phyloP scores from a whole-genome alignment of 2,888 invertebrate species.

The Aphodius sticticus region DNA sequence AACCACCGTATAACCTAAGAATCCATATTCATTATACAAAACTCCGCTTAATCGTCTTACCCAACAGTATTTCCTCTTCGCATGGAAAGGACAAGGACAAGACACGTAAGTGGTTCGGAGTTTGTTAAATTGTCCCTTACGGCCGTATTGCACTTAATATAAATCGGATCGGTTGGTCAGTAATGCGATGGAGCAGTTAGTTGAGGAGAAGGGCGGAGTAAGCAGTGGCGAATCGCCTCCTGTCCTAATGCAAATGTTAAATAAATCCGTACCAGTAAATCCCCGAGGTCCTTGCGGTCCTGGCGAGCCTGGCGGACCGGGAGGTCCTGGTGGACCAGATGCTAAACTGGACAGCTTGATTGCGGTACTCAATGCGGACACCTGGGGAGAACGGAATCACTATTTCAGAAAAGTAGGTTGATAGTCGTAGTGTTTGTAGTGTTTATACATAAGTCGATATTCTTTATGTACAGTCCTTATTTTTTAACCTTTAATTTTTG shows the following conservation, averaged over 20 bases:
- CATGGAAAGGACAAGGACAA: background rate
- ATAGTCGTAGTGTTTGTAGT: slow-evolving; percentile 11
- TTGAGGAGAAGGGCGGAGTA: background rate
- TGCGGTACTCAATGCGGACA: slow-evolving; percentile 63
- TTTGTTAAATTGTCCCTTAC: background rate
- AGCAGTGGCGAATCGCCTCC: background rate
- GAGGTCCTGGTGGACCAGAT: slow-evolving; percentile 63
- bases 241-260: background rate
- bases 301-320: slow-evolving; percentile 61
- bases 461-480: too few species aligned
- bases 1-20: background rate
- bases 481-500: too few species aligned
- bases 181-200: background rate
- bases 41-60: background rate
- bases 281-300: slow-evolving; percentile 60
- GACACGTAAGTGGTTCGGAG: background rate
- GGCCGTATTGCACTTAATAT: background rate
- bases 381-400: slow-evolving; percentile 52
- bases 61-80: background rate
- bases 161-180: background rate
- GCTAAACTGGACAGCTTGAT: slow-evolving; percentile 63
- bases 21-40: background rate
- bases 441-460: background rate
- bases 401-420: background rate
- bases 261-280: slow-evolving; percentile 56